Base-by-base conservation (phyloP, 2,113 vertebrate genomes). In the Rynchops niger region DNA sequence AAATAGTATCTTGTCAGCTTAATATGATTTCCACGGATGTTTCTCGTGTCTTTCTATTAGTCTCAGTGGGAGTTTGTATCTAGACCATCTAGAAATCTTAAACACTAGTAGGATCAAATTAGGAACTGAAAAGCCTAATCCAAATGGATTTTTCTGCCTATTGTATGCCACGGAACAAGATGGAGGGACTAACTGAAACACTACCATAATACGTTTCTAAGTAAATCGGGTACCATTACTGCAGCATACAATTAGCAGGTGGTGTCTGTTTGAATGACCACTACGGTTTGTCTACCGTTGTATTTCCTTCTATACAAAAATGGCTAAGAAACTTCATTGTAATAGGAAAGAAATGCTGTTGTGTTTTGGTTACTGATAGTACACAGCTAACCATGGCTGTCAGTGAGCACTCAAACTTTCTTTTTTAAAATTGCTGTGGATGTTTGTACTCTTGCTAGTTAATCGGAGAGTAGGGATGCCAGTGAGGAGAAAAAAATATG, bases 391-490 rank as follows among this genome's bases (percentile, higher is more conserved):
- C 78, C 58, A 15, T 43, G 42, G 32, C 53, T 83, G 88, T 76
- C 77, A 72, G 29, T 56, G 55, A 86, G 65, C 34, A 36, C 47
- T 94, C 69, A 67, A 27, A 74, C 63, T 63, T 88, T 29, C 5
- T 49, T 84, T 86, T 88, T 73, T 22, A 18, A 80, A 79, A 69
- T 86, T 82, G 43, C 45, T 86, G n/a, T 91, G 82, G 87, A 40
- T 91, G 29, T 95, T 88, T 97, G 61, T 96, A 55, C 14, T 84
- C 74, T 73, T 94, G 85, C 91, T 88, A 86, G 87, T 79, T 97
- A 72, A 94, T 95, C 72, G 80, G 29, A 59, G 55, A 88, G 71
- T 32, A 36, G 73, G 47, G 74, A 86, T 93, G 89, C 63, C 86
- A 81, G 18, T 9, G 55, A 87, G 58, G 42, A 65, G 29, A 90